Percentiles rank a stretch among this genome's conserved stretches.
Evolutionary conservation across 2,113 vertebrate genomes (phyloP).

Genomic region (Pollachius pollachius): DNA sequence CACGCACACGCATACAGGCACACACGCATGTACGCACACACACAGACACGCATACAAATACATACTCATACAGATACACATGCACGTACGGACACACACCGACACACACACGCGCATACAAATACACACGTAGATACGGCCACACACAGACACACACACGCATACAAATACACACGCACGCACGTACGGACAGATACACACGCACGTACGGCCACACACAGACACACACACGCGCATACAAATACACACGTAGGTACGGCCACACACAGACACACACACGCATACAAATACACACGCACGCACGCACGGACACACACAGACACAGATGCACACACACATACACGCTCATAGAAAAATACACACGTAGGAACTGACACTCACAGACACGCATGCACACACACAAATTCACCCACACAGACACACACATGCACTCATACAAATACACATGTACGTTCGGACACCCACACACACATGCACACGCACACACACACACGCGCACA

Average conservation of each 20-base stretch:
- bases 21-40: background rate
- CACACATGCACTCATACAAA: constrained; percentile 51
- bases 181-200: constrained; percentile 20
- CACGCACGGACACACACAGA: constrained; percentile 39
- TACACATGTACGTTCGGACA: constrained; percentile 21
- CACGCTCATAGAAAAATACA: background rate
- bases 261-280: too few relatives aligned
- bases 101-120: constrained; percentile 6
- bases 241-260: too few relatives aligned
- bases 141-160: constrained; percentile 40
- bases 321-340: constrained; percentile 3
- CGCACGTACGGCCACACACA: too few relatives aligned
- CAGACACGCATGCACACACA: constrained; percentile 37
- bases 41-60: constrained; percentile 1
- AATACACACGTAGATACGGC: constrained; percentile 15
- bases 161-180: constrained; percentile 37
- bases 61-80: constrained; percentile 39
- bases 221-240: constrained; percentile 40
- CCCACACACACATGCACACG: constrained; percentile 41
- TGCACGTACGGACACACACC: constrained; percentile 50
- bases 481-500: constrained; percentile 43
- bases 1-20: constrained; percentile 38
- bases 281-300: constrained; percentile 39
- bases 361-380: constrained; percentile 18
- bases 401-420: constrained; percentile 50